Evolutionary conservation across 2,113 vertebrate species (phyloP).

Genomic region (Pomatorhinus ruficollis): DNA sequence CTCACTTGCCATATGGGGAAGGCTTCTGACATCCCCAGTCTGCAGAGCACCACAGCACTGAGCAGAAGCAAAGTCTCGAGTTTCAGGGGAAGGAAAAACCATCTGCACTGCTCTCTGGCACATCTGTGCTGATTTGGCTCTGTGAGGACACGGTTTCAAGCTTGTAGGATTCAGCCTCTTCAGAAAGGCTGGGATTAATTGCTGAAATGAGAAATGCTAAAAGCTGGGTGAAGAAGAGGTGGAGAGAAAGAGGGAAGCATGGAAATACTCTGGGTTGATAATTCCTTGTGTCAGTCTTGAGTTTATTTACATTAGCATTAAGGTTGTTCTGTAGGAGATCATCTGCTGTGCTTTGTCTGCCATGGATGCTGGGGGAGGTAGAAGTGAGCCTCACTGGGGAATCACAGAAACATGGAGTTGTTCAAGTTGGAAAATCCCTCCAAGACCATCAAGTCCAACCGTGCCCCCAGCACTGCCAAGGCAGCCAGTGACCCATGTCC

Average conservation of each 20-base stretch:
- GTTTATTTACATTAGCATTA: not conserved
- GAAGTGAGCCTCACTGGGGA: not conserved
- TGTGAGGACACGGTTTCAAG: not conserved
- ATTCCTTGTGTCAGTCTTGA: not conserved
- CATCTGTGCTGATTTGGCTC: conserved; percentile 29
- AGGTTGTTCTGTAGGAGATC: not conserved
- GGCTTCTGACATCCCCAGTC: not conserved
- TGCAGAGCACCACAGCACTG: not conserved
- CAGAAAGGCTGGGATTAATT: conserved; percentile 2
- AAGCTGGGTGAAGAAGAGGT: not conserved
- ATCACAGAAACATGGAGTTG: not conserved
- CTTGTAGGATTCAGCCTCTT: not conserved
- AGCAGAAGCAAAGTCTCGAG: not conserved
- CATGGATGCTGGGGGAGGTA: not conserved
- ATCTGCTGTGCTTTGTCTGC: not conserved
- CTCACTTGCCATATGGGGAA: not conserved
- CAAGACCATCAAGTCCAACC: not conserved
- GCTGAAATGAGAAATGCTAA: not conserved
- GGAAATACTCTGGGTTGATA: not conserved
- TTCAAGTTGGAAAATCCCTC: not conserved
- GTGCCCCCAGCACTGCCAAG: not conserved
- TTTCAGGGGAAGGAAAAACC: not conserved
- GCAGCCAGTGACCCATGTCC: not conserved
- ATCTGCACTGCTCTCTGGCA: not conserved
- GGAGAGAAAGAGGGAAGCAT: not conserved